These are phyloP conservation scores for Hippocampus abdominalis DNA, from an alignment of 2,113 vertebrate genomes.

Conservation along the genomic window DNA sequence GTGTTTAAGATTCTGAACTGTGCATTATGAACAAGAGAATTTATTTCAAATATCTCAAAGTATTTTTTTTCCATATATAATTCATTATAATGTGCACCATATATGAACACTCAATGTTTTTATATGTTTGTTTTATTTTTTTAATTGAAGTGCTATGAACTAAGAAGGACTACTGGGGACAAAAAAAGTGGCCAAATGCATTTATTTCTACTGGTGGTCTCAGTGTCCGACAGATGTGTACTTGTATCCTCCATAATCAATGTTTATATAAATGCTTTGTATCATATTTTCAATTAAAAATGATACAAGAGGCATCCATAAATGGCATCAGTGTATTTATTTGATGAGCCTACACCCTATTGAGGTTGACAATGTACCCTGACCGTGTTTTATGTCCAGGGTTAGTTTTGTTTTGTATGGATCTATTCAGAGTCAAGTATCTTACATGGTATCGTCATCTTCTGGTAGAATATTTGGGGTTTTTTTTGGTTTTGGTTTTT, in stretches of 20 bases:
- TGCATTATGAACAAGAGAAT: constrained; percentile 31
- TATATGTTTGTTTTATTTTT: not conserved
- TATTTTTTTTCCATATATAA: constrained; percentile 53
- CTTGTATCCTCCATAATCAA: constrained; percentile 46
- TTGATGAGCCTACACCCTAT: not conserved
- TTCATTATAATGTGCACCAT: constrained; percentile 14
- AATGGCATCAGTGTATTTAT: not conserved
- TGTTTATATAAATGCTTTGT: constrained; percentile 61
- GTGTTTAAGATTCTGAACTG: constrained; percentile 13
- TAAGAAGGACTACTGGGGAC: constrained; percentile 9
- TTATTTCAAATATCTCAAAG: constrained; percentile 28
- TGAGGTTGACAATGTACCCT: no score
- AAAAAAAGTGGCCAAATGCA: constrained; percentile 18
- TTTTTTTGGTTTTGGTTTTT: no score
- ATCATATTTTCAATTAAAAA: constrained; percentile 68
- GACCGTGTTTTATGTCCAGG: no score
- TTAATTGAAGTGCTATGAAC: not conserved
- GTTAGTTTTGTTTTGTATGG: no score
- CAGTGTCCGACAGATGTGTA: constrained; percentile 29
- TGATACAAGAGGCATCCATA: constrained; percentile 10
- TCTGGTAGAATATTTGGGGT: no score
- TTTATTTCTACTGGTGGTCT: constrained; percentile 19
- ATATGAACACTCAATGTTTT: constrained; percentile 10
- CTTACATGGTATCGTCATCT: no score
- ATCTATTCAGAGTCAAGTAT: no score